Evolutionary conservation across 1,140 invertebrate genomes (phyloP).

Genomic region (Odontomachus brunneus): DNA sequence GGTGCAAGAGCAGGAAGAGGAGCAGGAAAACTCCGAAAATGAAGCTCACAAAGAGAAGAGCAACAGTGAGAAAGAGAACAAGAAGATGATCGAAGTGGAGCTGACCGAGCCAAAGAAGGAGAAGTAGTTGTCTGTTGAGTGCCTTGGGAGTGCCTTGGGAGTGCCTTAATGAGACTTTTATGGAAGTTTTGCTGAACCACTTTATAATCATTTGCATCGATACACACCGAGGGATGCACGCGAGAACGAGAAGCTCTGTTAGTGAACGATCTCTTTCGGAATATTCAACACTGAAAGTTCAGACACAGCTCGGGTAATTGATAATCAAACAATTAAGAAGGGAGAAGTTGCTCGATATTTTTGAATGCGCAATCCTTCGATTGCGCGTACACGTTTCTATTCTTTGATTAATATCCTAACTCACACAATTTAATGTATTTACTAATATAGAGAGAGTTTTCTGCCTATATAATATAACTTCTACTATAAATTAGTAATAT

Average conservation of each 20-base stretch:
- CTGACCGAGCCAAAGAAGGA: slow-evolving; percentile 58
- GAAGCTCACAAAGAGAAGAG: slow-evolving; percentile 41
- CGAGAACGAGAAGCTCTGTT: not conserved
- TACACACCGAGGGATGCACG: not conserved
- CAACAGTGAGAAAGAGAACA: not conserved
- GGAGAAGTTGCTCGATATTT: not conserved
- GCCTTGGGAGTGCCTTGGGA: not conserved
- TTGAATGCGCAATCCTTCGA: not conserved
- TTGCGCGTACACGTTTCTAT: not conserved
- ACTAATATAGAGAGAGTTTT: not conserved
- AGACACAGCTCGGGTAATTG: too few relatives aligned
- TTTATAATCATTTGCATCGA: not conserved
- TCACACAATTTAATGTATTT: slow-evolving; percentile 6
- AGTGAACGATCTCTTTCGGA: not conserved
- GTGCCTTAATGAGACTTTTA: slow-evolving; percentile 24
- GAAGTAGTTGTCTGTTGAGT: slow-evolving; percentile 48
- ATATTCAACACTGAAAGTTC: not conserved
- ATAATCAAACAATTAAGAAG: not conserved
- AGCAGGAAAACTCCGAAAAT: slow-evolving; percentile 38
- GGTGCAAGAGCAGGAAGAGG: slow-evolving; percentile 25
- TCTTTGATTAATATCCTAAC: not conserved
- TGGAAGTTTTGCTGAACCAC: not conserved
- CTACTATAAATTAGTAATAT: not conserved
- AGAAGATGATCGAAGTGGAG: not conserved
- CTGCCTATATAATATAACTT: not conserved